Evolutionary conservation across 2,888 invertebrate species (phyloP), one percentile per base, ranked within the genome.

Genomic region (Pyrrhia umbra): DNA sequence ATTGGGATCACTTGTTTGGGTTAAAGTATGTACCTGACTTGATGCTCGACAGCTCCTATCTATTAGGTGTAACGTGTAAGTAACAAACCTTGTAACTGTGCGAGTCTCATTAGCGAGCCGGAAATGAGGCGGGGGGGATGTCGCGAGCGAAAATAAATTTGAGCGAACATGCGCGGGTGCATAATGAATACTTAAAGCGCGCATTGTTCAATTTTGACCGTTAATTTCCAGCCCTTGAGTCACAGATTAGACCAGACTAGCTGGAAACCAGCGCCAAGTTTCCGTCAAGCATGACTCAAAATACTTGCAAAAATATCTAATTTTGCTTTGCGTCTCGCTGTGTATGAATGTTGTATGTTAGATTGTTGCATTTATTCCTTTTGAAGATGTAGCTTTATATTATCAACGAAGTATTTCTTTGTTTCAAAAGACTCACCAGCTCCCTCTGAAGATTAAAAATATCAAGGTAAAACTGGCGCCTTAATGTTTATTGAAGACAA

Each of bases 81-180:
- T 68, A 75, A 76, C 68, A 75, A 78, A 66, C 74, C 69, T 42
- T 71, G 72, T 75, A 62, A 69, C 54, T 57, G 54, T 67, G 66
- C 57, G 47, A 58, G 52, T 60, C 79, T 88, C 88, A 85, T 88
- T 88, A 88, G 80, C 67, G 68, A 68, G 75, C 81, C 88, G 89
- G 90, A 90, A 89, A 84, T 62, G 52, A 52, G 69, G 42, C 75
- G n/a, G 72, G 63, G 82, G 79, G 78, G 83, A 85, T 83, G 87
- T 85, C 86, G 83, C 70, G 69, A 79, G 77, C 84, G 67, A 84
- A 85, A 85, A 86, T 85, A 85, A 85, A 83, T 81, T 81, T 75
- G 75, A 80, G 83, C 78, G 34, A 73, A 79, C 80, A 77, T 73
- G 80, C 80, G 74, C 80, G 62, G 81, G 80, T 78, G 81, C 84